Percentiles rank a stretch among this genome's conserved stretches.
Conservation (phyloP, 2,888 invertebrate species). For the Troides aeacus region DNA sequence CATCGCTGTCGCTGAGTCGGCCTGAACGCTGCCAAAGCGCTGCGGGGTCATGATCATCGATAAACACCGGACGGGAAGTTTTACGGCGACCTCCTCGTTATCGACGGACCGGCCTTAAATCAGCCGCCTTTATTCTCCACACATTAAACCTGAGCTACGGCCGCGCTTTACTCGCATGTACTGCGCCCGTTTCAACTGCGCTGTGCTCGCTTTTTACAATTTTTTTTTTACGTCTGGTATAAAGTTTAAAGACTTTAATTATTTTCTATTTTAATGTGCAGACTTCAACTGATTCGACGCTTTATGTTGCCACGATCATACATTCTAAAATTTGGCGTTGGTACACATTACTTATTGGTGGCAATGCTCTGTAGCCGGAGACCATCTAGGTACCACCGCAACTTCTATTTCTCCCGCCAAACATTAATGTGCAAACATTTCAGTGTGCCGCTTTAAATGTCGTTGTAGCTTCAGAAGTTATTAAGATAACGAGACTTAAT, state of each 20-base stretch:
- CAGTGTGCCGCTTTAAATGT: too few relatives aligned
- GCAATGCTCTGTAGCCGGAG: too few relatives aligned
- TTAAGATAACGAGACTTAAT: too few relatives aligned
- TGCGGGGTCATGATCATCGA: constrained; percentile 59
- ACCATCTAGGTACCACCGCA: too few relatives aligned
- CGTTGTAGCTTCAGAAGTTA: too few relatives aligned
- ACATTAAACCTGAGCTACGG: constrained; percentile 46
- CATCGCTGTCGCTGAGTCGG: constrained; percentile 39
- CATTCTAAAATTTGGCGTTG: not conserved
- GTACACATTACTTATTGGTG: not conserved
- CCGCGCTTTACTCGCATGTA: constrained; percentile 48
- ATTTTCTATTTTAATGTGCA: not conserved
- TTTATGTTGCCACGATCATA: too few relatives aligned
- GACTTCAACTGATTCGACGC: not conserved
- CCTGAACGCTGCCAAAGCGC: constrained; percentile 57
- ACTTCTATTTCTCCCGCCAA: too few relatives aligned
- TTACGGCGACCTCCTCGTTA: constrained; percentile 70
- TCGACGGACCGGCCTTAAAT: constrained; percentile 69
- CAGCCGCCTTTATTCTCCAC: constrained; percentile 67
- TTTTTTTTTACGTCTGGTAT: not conserved
- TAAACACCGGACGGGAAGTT: constrained; percentile 62
- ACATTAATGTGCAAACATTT: too few relatives aligned
- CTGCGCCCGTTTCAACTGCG: constrained; percentile 22
- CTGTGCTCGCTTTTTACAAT: not conserved
- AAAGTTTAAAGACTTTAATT: not conserved